A percentile compares a stretch with the other conserved stretches of the same genome.
These are phyloP conservation scores for Coecobrya sp. DNA, from an alignment of 2,888 invertebrate genomes.

Conservation along the genomic window DNA sequence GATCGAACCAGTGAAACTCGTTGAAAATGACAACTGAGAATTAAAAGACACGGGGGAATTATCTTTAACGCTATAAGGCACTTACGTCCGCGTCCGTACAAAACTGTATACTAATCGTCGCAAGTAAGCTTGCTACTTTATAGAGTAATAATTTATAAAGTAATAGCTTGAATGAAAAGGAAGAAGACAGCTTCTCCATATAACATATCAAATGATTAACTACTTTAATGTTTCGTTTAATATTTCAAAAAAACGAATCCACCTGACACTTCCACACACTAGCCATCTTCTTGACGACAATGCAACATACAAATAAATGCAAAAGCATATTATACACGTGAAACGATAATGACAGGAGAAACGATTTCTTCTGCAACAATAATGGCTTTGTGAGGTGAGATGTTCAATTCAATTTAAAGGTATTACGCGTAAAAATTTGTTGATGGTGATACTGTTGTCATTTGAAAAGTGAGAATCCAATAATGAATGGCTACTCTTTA, in stretches of 20 bases:
- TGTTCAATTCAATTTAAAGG: neutral
- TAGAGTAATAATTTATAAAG: neutral
- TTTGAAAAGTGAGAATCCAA: slow-evolving; percentile 30
- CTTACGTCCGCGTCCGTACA: neutral
- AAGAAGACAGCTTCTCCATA: neutral
- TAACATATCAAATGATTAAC: slow-evolving; percentile 26
- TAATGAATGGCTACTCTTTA: slow-evolving; percentile 27
- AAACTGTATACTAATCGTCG: too few species aligned
- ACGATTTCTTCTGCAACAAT: neutral
- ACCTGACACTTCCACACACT: slow-evolving; percentile 19
- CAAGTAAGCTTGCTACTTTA: neutral
- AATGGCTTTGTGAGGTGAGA: neutral
- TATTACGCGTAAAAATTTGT: slow-evolving; percentile 29
- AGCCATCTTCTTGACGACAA: neutral
- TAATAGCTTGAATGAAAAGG: neutral
- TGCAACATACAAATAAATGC: too few species aligned
- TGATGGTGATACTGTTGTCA: neutral
- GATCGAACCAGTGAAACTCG: slow-evolving; percentile 29
- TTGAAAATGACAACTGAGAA: neutral
- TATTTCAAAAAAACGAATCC: slow-evolving; percentile 11
- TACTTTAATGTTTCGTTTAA: neutral
- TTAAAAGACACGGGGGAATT: neutral
- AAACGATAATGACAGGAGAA: slow-evolving; percentile 18
- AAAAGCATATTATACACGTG: neutral
- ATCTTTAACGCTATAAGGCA: neutral